Conservation (phyloP, 2,113 vertebrate species). For the Gallinago media region DNA sequence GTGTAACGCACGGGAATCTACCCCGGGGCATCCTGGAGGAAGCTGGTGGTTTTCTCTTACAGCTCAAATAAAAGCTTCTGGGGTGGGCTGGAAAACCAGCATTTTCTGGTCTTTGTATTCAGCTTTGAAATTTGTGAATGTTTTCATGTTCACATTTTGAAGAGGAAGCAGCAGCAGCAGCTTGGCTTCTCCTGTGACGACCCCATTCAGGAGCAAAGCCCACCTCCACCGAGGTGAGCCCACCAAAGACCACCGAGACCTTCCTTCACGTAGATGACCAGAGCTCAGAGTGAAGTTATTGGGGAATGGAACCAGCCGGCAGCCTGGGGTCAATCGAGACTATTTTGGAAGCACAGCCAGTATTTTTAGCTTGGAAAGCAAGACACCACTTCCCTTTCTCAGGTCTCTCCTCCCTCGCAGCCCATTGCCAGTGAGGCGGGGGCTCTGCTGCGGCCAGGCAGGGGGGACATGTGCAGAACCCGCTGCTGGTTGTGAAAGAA, state of each 20-base stretch:
- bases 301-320: not conserved
- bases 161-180: not conserved
- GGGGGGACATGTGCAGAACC: not conserved
- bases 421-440: not conserved
- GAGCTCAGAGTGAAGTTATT: accelerated
- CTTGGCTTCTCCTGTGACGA: not conserved
- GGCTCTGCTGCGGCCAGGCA: not conserved
- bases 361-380: conserved; percentile 39
- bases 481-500: conserved; percentile 7
- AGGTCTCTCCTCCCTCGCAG: not conserved
- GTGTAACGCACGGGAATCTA: not conserved
- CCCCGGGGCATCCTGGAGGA: not conserved
- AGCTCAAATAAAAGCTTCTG: not conserved
- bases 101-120: not conserved
- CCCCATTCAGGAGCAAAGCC: not conserved
- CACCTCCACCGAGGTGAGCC: too few relatives aligned
- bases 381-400: conserved; percentile 3
- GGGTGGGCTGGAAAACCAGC: not conserved
- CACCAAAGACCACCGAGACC: not conserved
- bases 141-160: not conserved
- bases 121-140: accelerated
- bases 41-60: not conserved
- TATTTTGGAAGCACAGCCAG: not conserved
- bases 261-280: not conserved
- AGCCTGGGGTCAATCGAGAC: not conserved